Evolutionary conservation across 92 coral and sea anemone genomes (phyloP).

Genomic region (Bergia puertoricense): DNA sequence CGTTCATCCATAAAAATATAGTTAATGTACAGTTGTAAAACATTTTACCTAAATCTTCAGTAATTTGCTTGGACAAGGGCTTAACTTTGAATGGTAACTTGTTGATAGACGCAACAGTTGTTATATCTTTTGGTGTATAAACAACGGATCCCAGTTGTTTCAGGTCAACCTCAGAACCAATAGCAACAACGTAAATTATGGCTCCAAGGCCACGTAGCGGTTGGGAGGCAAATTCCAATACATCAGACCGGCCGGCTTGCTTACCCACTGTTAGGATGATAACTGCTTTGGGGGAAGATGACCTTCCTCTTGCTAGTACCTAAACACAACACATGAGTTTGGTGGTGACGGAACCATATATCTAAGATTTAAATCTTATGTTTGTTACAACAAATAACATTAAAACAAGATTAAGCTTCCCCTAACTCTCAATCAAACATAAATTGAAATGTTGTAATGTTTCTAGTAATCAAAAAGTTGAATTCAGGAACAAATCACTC

Average conservation of each 20-base stretch:
- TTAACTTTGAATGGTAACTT: constrained; percentile 28
- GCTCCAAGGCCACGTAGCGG: constrained; percentile 60
- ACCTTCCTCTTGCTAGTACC: constrained; percentile 62
- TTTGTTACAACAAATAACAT: too few species aligned
- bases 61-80: constrained; percentile 12
- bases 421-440: too few species aligned
- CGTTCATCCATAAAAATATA: too few species aligned
- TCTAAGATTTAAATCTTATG: too few species aligned
- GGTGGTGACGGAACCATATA: neutral
- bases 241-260: constrained; percentile 50
- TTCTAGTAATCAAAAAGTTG: too few species aligned
- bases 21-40: neutral
- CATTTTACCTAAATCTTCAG: constrained; percentile 28
- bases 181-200: constrained; percentile 57
- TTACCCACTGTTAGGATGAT: constrained; percentile 81
- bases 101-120: constrained; percentile 3
- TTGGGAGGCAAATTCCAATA: constrained; percentile 44
- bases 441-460: too few species aligned
- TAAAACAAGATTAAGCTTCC: too few species aligned
- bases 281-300: constrained; percentile 73
- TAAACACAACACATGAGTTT: neutral
- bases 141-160: constrained; percentile 15
- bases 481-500: too few species aligned
- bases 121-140: neutral
- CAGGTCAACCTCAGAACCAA: constrained; percentile 32